These are phyloP conservation scores for Acipenser transmontanus DNA, from an alignment of 2,797 vertebrate species.

Conservation along the genomic window DNA sequence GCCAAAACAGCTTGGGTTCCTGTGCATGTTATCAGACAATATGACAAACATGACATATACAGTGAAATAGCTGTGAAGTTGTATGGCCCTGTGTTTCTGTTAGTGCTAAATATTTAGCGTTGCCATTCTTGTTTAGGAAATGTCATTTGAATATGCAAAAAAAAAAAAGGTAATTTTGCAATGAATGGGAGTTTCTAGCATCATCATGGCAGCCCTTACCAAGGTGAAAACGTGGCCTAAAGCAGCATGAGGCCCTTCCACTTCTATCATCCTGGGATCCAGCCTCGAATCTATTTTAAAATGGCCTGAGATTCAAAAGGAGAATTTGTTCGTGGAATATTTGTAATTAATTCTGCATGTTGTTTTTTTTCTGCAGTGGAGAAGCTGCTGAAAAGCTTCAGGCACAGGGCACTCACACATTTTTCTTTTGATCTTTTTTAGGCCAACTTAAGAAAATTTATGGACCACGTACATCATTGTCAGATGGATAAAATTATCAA, in stretches of 20 bases:
- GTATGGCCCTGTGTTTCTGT: too few species aligned
- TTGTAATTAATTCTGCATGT: too few species aligned
- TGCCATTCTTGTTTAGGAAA: too few species aligned
- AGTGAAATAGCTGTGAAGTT: too few species aligned
- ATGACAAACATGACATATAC: too few species aligned
- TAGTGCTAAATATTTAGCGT: too few species aligned
- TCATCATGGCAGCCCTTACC: neutral
- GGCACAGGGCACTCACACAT: neutral
- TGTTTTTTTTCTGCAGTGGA: conserved; percentile 3
- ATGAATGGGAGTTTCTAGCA: too few species aligned
- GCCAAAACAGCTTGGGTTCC: too few species aligned
- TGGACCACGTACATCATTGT: conserved; percentile 81
- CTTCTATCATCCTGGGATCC: conserved; percentile 46
- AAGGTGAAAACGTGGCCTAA: conserved; percentile 7
- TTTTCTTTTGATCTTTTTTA: conserved; percentile 38
- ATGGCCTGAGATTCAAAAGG: conserved; percentile 49
- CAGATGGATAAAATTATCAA: conserved; percentile 81
- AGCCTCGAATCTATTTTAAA: conserved; percentile 63
- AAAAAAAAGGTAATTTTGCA: too few species aligned
- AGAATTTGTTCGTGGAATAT: conserved; percentile 31
- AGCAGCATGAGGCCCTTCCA: conserved; percentile 22
- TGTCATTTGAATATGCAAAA: too few species aligned
- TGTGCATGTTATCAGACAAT: too few species aligned
- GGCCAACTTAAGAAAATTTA: conserved; percentile 84
- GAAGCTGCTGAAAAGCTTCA: neutral